Conservation (phyloP, 2,888 invertebrate genomes). For the Agriopis leucophaearia region DNA sequence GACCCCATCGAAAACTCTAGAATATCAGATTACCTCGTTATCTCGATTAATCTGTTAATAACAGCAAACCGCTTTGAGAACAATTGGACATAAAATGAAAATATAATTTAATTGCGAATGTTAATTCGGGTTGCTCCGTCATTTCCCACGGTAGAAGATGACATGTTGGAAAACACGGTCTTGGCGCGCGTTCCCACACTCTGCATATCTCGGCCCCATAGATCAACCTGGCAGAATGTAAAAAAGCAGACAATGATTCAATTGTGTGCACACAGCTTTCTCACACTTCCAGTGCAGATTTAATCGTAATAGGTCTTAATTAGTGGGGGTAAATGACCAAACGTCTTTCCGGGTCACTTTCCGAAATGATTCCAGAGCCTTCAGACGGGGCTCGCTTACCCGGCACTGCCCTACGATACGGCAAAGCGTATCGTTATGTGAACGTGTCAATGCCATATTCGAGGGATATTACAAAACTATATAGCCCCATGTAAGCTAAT, state of each 20-base stretch:
- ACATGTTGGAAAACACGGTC: constrained; percentile 79
- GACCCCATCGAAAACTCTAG: constrained; percentile 34
- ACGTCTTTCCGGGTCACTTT: constrained; percentile 62
- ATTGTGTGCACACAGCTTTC: constrained; percentile 84
- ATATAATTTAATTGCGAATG: constrained; percentile 61
- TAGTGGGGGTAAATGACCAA: constrained; percentile 83
- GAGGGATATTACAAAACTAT: not conserved
- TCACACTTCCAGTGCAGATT: constrained; percentile 79
- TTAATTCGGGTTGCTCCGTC: constrained; percentile 60
- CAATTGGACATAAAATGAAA: constrained; percentile 62
- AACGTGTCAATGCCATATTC: not conserved
- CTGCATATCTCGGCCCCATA: constrained; percentile 85
- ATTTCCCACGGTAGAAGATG: constrained; percentile 81
- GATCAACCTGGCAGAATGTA: constrained; percentile 81
- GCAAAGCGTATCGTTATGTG: not conserved
- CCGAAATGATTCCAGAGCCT: constrained; percentile 29
- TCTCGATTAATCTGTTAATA: constrained; percentile 41
- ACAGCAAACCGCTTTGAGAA: constrained; percentile 48
- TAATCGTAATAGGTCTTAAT: constrained; percentile 80
- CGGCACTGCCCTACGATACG: not conserved
- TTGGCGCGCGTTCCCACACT: constrained; percentile 79
- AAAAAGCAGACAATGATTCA: constrained; percentile 84
- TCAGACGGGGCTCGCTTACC: not conserved
- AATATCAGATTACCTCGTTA: constrained; percentile 40
- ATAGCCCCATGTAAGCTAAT: too few relatives aligned